A percentile compares a stretch with the other conserved stretches of the same genome.
These are phyloP conservation scores for Panonychus citri DNA, from an alignment of 1,140 invertebrate genomes.

Conservation along the genomic window DNA sequence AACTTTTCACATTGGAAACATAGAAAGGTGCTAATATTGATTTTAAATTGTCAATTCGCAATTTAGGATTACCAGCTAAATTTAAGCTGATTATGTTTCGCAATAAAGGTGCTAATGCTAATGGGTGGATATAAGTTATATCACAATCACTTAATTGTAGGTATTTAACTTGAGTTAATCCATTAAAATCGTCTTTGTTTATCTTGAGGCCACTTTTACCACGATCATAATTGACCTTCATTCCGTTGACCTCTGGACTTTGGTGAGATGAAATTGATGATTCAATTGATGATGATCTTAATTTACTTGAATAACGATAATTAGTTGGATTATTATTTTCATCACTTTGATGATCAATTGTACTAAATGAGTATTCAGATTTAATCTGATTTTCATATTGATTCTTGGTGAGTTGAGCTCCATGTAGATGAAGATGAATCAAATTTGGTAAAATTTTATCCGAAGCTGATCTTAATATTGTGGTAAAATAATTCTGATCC, in stretches of 20 bases:
- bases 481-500: not conserved
- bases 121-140: conserved; percentile 3
- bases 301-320: not conserved
- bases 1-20: not conserved
- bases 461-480: not conserved
- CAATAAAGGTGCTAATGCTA: conserved; percentile 1
- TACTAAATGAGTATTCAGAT: not conserved
- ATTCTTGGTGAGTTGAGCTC: not conserved
- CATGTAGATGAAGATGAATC: conserved; percentile 2
- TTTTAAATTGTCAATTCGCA: not conserved
- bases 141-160: conserved; percentile 5
- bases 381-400: not conserved
- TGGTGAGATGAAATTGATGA: no score
- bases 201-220: conserved; percentile 1
- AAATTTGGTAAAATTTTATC: conserved; percentile 3
- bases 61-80: conserved; percentile 1
- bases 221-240: not conserved
- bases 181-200: conserved; percentile 4
- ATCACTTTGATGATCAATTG: not conserved
- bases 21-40: not conserved
- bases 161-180: conserved; percentile 2
- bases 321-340: not conserved
- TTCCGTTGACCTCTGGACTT: no score
- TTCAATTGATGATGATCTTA: not conserved
- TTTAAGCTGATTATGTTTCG: not conserved